Base-by-base conservation (phyloP, 2,113 vertebrate genomes). In the Epinephelus lanceolatus region DNA sequence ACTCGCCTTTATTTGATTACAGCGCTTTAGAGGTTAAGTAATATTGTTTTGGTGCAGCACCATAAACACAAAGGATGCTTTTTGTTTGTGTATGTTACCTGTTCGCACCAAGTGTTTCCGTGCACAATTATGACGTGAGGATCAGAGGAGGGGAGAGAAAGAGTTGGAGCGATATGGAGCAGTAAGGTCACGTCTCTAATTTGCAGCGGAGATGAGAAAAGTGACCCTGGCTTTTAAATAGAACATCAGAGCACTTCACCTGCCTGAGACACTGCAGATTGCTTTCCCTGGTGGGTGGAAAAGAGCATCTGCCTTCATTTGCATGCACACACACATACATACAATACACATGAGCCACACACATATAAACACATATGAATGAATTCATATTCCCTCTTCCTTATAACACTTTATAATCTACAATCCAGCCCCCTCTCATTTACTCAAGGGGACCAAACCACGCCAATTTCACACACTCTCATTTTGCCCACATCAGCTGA, bases 161-260 rank as follows among this genome's bases (percentile, higher is more conserved):
- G 74, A 78, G 81, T 60, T 18, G 65, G 37, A 84, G 65, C 12
- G 56, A 65, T 45, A 25, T 1, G 27, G 81, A 84, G 84, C 68
- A 9, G 55, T 63, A 21, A 88, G 88, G 90, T 92, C 83, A 65
- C 83, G 25, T 88, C 92, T 87, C 85, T 93, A 91, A 93, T 94
- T 94, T 93, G 80, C 87, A 86, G 88, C 74, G 56, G 86, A 90
- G 91, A 93, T 93, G 90, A 91, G 88, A 87, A 87, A 89, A 86
- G 84, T 89, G 90, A 91, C 87, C 89, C 85, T 12, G 80, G 83
- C 90, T 92, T 92, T 91, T 91, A 89, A 93, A 92, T 90, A 92
- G 91, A 90, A 86, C 91, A 84, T 55, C 55, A 45, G 86, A 88
- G 80, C 86, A 88, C 88, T 83, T 93, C 89, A 94, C 88, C 88